Base-by-base conservation (phyloP, 2,113 vertebrate species). In the Triplophysa tibetana region DNA sequence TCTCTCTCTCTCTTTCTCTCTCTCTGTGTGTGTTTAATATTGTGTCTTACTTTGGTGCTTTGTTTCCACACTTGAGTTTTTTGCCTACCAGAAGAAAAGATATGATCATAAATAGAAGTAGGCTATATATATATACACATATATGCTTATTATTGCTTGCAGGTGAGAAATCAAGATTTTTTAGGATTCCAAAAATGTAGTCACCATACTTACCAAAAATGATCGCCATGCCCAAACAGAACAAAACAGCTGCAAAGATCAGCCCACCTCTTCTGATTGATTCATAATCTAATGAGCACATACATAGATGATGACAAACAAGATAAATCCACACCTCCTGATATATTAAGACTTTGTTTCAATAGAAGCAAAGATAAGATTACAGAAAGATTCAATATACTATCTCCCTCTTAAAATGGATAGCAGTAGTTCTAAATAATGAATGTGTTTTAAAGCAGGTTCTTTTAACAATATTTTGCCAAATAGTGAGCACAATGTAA, bases 161-260 rank as follows among this genome's bases (percentile, higher is more conserved):
- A 45, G 3, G 23, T 69, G 50, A 58, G 33, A 7, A 38, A 38
- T 38, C 6, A 38, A 6, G 5, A 38, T 38, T 38, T 6, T 21
- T 75, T 24, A 12, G 24, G 23, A 75, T n/a, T 64, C 2, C 24
- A 29, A 13, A 23, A 48, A 64, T 52, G 43, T 58, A 56, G 61
- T 12, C 23, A 69, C 33, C 33, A 6, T 82, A 93, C 95, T 94
- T 79, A 96, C 95, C 92, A 87, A 96, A 91, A 70, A 96, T 90
- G 75, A 96, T 89, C 76, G 92, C 83, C 17, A 96, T 91, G 14
- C 95, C 95, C 12, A 95, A 4, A 1, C 93, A 56, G 80, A 96
- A 96, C 23, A 93, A 90, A 79, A 94, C 90, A 0, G 88, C 86
- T 0, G 95, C 94, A 0, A 96, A 95, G 86, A 96, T 94, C 75